These are phyloP conservation scores for Acrocephalus arundinaceus DNA, from an alignment of 2,113 vertebrate genomes.

Conservation along the genomic window DNA sequence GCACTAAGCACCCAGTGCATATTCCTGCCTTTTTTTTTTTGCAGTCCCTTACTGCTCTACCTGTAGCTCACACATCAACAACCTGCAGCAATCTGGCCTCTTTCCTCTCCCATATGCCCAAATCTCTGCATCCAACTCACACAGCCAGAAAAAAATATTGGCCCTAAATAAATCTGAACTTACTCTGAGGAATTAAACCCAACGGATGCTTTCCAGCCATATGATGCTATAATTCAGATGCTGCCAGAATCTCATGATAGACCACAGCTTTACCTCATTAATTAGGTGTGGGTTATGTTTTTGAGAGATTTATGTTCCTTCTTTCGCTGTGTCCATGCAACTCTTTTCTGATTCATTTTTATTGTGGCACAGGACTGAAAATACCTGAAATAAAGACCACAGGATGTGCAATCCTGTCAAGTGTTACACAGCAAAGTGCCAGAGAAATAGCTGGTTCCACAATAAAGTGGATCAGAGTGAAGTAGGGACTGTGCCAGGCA, in stretches of 20 bases:
- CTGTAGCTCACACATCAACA: background rate
- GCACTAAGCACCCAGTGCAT: background rate
- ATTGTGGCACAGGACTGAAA: background rate
- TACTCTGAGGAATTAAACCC: background rate
- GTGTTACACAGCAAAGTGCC: background rate
- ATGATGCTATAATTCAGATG: background rate
- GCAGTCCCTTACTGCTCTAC: background rate
- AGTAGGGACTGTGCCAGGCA: background rate
- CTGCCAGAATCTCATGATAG: background rate
- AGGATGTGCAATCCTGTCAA: rapidly evolving
- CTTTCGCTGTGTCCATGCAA: background rate
- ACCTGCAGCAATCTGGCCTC: background rate
- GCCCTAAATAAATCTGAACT: background rate
- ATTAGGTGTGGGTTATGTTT: background rate
- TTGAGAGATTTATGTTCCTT: background rate
- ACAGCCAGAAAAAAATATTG: background rate
- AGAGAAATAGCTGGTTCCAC: background rate
- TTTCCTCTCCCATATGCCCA: background rate
- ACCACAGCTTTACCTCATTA: background rate
- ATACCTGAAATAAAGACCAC: background rate
- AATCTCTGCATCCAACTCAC: background rate
- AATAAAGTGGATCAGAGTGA: background rate
- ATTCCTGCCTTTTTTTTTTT: background rate
- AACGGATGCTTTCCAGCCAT: background rate
- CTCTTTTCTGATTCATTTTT: background rate